Percentiles rank a stretch among this genome's conserved stretches.
Conservation (phyloP, 2,113 vertebrate species). For the Mormyrus iriodes region DNA sequence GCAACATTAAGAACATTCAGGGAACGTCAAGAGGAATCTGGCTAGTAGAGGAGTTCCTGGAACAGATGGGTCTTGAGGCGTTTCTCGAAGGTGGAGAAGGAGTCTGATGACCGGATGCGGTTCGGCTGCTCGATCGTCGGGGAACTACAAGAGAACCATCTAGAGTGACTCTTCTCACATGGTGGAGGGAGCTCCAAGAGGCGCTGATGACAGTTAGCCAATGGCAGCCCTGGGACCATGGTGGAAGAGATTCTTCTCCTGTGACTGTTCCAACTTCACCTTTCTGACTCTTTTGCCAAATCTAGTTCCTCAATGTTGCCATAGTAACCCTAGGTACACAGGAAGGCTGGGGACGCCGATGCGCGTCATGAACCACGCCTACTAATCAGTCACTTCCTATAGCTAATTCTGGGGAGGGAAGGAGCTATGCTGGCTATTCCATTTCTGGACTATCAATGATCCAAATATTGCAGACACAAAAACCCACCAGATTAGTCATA, state of each 20-base stretch:
- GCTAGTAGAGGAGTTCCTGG: background rate
- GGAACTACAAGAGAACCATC: too few relatives aligned
- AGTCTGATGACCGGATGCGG: too few relatives aligned
- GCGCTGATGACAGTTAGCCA: too few relatives aligned
- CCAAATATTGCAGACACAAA: background rate
- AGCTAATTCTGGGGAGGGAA: background rate
- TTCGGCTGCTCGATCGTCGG: too few relatives aligned
- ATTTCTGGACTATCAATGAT: background rate
- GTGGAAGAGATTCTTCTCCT: too few relatives aligned
- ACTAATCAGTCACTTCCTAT: too few relatives aligned
- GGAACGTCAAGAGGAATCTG: background rate
- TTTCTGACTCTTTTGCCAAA: background rate
- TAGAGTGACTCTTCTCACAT: too few relatives aligned
- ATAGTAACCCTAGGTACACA: background rate
- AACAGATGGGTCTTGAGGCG: background rate
- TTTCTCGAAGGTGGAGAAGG: too few relatives aligned
- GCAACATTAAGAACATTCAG: background rate
- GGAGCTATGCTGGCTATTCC: background rate
- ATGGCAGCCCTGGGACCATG: too few relatives aligned
- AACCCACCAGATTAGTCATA: too few relatives aligned
- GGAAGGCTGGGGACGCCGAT: background rate
- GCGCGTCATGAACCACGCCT: too few relatives aligned
- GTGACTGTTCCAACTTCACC: background rate
- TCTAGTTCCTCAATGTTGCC: background rate
- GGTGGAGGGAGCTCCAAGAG: too few relatives aligned